Percentiles rank a stretch among this genome's conserved stretches.
These are phyloP conservation scores for Drosophila pseudoananassae DNA, from an alignment of 1,140 invertebrate genomes.

Conservation along the genomic window DNA sequence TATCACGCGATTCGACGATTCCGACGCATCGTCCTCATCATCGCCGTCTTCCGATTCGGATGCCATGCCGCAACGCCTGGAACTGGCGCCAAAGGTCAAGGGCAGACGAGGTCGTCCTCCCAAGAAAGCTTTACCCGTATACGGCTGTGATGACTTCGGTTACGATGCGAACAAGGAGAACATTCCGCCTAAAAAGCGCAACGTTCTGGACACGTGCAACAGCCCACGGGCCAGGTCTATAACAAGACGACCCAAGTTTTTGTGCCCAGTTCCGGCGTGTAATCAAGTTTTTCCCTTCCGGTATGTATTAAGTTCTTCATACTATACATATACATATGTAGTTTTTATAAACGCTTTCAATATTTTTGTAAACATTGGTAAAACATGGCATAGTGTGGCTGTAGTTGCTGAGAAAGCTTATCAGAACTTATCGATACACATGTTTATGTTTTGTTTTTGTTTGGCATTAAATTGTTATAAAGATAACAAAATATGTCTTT, in stretches of 20 bases:
- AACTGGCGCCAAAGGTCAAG: not conserved
- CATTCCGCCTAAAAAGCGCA: not conserved
- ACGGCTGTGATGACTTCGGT: not conserved
- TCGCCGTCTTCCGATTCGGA: not conserved
- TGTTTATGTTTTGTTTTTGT: too few relatives aligned
- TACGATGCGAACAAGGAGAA: conserved; percentile 2
- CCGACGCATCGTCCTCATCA: too few relatives aligned
- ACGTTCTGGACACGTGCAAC: not conserved
- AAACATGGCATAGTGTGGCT: too few relatives aligned
- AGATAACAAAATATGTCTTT: too few relatives aligned
- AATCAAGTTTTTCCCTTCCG: conserved; percentile 6
- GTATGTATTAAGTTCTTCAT: conserved; percentile 5
- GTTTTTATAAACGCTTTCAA: too few relatives aligned
- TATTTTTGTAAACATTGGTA: too few relatives aligned
- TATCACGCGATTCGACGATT: not conserved
- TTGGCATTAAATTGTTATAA: too few relatives aligned
- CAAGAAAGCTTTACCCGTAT: not conserved
- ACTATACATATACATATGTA: too few relatives aligned
- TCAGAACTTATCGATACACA: too few relatives aligned
- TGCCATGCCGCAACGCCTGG: not conserved
- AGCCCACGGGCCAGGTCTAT: not conserved
- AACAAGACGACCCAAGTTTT: not conserved
- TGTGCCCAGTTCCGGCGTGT: conserved; percentile 9
- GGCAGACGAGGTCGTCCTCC: not conserved
- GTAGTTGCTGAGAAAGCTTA: too few relatives aligned